Evolutionary conservation across 2,113 vertebrate species (phyloP), one percentile per base, ranked within the genome.

Genomic region (Hyaena hyaena): DNA sequence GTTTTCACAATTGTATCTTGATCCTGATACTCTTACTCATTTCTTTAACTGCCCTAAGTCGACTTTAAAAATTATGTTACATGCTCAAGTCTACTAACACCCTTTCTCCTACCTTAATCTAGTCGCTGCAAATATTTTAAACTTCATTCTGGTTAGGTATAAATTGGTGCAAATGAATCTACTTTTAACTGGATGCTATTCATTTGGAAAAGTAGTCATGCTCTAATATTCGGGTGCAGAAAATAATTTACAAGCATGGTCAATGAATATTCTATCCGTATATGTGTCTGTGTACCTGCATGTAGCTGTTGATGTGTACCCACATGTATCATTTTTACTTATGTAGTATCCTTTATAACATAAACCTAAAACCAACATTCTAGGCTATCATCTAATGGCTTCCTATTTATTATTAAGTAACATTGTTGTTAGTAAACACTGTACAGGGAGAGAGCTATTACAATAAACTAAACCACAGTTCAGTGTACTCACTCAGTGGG

Each of bases 371-470:
- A 53, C 31, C 66, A 45, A 63, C n/a, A 92, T 94, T 90, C 26
- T 24, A 92, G 63, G 17, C 10, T 80, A 10, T 48, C 10, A 43
- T 12, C 31, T 88, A 35, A 90, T 94, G 69, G 39, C 63, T 92
- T 93, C 53, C 53, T 68, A 85, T 19, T 87, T 92, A 90, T 93
- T 96, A 90, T 85, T 95, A 74, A 11, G 73, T 43, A 86, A 15
- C 74, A 91, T 26, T 97, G 81, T 95, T 96, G 65, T 55, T 74
- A 71, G 73, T 58, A 87, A 87, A 88, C 39, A 93, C 39, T 80
- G 68, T 58, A 48, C 26, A 50, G 50, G 35, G 65, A 74, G 23
- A 82, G 68, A 88, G 76, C 26, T 87, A 79, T 63, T 81, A n/a
- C 0, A 55, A 11, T 73, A 95, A 96, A 85, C 43, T 58, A 33